phyloP scores from a whole-genome alignment of 2,888 invertebrate species.

The Minunthozetes semirufus region DNA sequence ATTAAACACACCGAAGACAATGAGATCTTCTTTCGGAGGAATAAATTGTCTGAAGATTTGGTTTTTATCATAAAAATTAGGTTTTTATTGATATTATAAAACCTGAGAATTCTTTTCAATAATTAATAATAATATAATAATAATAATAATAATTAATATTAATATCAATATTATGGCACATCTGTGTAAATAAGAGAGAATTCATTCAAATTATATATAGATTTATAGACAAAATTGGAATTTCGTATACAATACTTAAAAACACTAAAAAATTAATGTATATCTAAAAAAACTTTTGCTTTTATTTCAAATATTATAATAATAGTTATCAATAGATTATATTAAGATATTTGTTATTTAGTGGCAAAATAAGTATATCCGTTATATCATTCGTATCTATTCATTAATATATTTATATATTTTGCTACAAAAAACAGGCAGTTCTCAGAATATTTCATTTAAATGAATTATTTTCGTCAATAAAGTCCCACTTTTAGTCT shows the following conservation, averaged over 20 bases:
- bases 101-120: constrained; percentile 14
- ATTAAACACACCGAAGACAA: no score
- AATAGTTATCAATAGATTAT: constrained; percentile 21
- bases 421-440: constrained; percentile 25
- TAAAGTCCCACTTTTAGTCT: neutral
- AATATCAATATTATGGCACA: constrained; percentile 26
- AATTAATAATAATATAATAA: neutral
- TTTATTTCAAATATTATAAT: constrained; percentile 11
- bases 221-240: constrained; percentile 27
- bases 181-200: constrained; percentile 24
- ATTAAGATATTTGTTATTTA: constrained; percentile 23
- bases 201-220: constrained; percentile 14
- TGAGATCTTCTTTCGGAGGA: neutral
- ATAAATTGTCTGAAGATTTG: neutral
- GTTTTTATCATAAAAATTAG: constrained; percentile 28
- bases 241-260: constrained; percentile 31
- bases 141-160: neutral
- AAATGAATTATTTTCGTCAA: neutral
- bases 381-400: no score
- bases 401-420: neutral
- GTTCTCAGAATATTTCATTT: neutral
- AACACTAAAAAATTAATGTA: constrained; percentile 18
- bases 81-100: constrained; percentile 29
- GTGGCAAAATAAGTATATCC: constrained; percentile 24
- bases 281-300: neutral